These are phyloP conservation scores for Stigmatopora argus DNA, from an alignment of 2,113 vertebrate species.

Conservation along the genomic window DNA sequence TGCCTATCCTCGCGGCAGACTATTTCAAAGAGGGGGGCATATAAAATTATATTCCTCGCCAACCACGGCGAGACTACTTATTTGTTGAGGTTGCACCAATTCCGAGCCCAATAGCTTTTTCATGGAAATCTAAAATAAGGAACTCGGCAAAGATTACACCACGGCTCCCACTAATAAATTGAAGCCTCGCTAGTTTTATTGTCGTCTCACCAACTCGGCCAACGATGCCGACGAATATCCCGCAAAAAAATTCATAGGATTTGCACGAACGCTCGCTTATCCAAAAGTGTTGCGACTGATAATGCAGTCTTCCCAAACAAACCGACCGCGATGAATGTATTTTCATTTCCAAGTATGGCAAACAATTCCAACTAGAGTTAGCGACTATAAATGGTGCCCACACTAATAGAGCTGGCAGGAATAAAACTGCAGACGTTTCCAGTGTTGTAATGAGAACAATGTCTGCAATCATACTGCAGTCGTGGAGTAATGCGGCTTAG, in stretches of 20 bases:
- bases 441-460: slow-evolving; percentile 43
- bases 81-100: slow-evolving; percentile 15
- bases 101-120: slow-evolving; percentile 5
- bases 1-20: background rate
- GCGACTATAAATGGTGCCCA: slow-evolving; percentile 28
- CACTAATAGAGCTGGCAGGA: slow-evolving; percentile 24
- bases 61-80: background rate
- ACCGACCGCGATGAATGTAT: slow-evolving; percentile 41
- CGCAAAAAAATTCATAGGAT: slow-evolving; percentile 38
- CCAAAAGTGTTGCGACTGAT: slow-evolving; percentile 28
- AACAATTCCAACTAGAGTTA: slow-evolving; percentile 37
- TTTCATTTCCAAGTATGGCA: slow-evolving; percentile 39
- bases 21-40: slow-evolving; percentile 10
- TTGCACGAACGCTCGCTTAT: slow-evolving; percentile 52
- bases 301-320: slow-evolving; percentile 25
- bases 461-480: slow-evolving; percentile 42
- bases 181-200: slow-evolving; percentile 30
- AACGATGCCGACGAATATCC: slow-evolving; percentile 27
- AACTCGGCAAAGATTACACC: slow-evolving; percentile 41
- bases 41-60: slow-evolving; percentile 12
- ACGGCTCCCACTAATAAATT: slow-evolving; percentile 37
- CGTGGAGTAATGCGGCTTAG: slow-evolving; percentile 40
- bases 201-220: slow-evolving; percentile 33
- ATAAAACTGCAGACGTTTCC: slow-evolving; percentile 21
- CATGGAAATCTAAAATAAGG: slow-evolving; percentile 36